Evolutionary conservation across 2,797 vertebrate species (phyloP).

Genomic region (Cossypha caffra): DNA sequence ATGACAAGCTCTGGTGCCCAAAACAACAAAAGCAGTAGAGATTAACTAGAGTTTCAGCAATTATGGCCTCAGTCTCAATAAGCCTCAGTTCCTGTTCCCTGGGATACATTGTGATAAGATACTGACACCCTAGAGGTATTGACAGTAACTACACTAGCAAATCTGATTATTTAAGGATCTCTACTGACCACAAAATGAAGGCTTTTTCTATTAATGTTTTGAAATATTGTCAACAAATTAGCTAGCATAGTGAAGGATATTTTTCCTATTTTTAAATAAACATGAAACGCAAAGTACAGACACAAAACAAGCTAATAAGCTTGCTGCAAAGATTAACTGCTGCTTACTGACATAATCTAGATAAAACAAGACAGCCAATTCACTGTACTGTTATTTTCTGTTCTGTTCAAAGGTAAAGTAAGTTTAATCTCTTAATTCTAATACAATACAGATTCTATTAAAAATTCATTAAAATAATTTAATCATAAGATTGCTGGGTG

Average conservation of each 20-base stretch:
- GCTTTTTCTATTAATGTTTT: background rate
- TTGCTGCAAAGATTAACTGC: background rate
- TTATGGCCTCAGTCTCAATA: background rate
- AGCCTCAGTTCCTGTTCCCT: background rate
- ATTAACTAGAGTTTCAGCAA: background rate
- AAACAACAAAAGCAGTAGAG: background rate
- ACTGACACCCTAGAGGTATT: rapidly evolving
- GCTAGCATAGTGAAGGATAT: background rate
- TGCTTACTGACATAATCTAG: background rate
- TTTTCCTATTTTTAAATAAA: background rate
- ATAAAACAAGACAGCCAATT: background rate
- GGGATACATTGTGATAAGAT: background rate
- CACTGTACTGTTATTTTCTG: background rate
- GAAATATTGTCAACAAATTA: background rate
- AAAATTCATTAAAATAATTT: background rate
- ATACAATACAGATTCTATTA: background rate
- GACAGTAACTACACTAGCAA: background rate
- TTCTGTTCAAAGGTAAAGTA: background rate
- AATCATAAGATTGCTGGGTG: background rate
- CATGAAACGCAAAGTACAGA: background rate
- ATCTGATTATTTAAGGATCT: background rate
- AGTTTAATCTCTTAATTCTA: background rate
- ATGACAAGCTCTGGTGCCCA: background rate
- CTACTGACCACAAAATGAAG: no score
- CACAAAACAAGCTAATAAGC: background rate